Percentiles rank a stretch among this genome's conserved stretches.
Conservation (phyloP, 2,888 invertebrate genomes). For the Melinopterus prodromus region DNA sequence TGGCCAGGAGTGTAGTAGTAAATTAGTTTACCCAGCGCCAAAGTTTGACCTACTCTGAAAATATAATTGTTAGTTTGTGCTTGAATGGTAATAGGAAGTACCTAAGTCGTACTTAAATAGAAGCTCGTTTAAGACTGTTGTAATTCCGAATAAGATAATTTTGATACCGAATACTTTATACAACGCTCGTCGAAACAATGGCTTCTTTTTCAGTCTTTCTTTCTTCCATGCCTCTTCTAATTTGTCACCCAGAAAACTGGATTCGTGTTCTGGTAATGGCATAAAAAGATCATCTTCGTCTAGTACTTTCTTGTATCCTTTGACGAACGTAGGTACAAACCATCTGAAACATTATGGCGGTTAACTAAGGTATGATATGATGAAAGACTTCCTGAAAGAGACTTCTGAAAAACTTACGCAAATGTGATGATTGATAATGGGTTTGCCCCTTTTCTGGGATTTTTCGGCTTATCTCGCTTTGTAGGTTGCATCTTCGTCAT, state of each 20-base stretch:
- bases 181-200: slow-evolving; percentile 48
- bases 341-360: slow-evolving; percentile 55
- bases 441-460: slow-evolving; percentile 39
- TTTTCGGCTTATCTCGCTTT: slow-evolving; percentile 24
- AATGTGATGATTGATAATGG: slow-evolving; percentile 41
- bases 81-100: slow-evolving; percentile 1
- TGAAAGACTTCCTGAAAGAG: no score
- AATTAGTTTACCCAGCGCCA: slow-evolving; percentile 39
- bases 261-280: slow-evolving; percentile 66
- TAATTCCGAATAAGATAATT: slow-evolving; percentile 45
- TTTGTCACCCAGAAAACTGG: slow-evolving; percentile 67
- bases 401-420: slow-evolving; percentile 35
- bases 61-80: neutral
- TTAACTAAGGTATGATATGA: neutral
- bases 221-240: slow-evolving; percentile 64
- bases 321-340: slow-evolving; percentile 60
- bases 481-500: slow-evolving; percentile 31
- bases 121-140: slow-evolving; percentile 42
- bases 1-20: slow-evolving; percentile 64
- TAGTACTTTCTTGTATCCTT: slow-evolving; percentile 61
- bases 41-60: slow-evolving; percentile 41
- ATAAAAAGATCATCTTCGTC: slow-evolving; percentile 62
- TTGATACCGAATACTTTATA: slow-evolving; percentile 47
- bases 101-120: slow-evolving; percentile 44
- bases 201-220: slow-evolving; percentile 40